Evolutionary conservation across 2,888 invertebrate genomes (phyloP), one percentile per base, ranked within the genome.

Genomic region (Elaeidobius kamerunicus): DNA sequence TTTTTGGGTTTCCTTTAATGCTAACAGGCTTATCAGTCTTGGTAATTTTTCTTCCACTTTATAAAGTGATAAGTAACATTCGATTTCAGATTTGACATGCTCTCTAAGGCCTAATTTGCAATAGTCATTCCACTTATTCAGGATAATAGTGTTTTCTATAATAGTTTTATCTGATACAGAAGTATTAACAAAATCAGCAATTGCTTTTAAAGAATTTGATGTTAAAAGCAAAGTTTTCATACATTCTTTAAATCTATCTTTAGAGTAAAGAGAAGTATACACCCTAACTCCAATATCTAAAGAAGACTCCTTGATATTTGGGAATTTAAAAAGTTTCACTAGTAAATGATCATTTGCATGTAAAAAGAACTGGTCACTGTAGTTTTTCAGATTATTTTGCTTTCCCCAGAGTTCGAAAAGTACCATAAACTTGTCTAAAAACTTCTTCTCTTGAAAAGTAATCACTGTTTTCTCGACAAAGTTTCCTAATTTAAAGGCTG

Each of bases 381-480:
- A 63, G 6, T 42, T 20, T 48, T 60, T 62, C 1, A 53, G 6
- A 65, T 66, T 55, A 15, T 55, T 56, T 30, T 60, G 52, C 12
- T 41, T 52, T 50, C 56, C 58, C 58, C 59, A 62, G 16, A 58
- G 43, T 19, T 67, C 60, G 70, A 77, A 59, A 69, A 77, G 67
- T 67, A 73, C 52, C n/a, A 76, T 54, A 62, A 80, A 79, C 36
- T 75, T 71, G 32, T 75, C 70, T 30, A 78, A 70, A 23, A 73
- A 61, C 38, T 68, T 66, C 20, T 69, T 70, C 55, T 74, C 74
- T 53, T 75, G 72, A 20, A 82, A 69, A 62, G 73, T 76, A 41
- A 69, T 67, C 5, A 80, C 66, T 50, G 76, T 72, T 56, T 75
- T 76, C 66, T 83, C 83, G 19, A 84, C 68, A 61, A 80, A 80